Evolutionary conservation across 2,797 vertebrate species (phyloP).

Genomic region (Gallinago stenura): DNA sequence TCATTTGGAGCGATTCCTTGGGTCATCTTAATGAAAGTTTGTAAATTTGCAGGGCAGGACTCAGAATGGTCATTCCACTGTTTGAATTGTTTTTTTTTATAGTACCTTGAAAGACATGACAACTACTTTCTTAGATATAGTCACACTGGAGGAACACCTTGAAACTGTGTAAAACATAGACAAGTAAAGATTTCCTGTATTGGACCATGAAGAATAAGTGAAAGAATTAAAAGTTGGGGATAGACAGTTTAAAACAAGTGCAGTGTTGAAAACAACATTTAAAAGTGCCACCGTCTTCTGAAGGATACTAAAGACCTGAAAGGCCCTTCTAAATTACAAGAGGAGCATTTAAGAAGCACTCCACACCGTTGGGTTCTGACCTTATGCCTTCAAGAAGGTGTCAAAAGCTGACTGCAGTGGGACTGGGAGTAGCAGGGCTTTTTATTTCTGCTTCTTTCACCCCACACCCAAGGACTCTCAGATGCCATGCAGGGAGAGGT

Average conservation of each 20-base stretch:
- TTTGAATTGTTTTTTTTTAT: neutral
- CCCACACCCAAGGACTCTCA: neutral
- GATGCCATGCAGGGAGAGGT: neutral
- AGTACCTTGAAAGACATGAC: neutral
- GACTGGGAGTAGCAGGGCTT: neutral
- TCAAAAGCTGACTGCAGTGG: neutral
- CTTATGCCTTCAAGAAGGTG: neutral
- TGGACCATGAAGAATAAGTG: neutral
- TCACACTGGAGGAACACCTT: neutral
- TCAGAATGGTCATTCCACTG: neutral
- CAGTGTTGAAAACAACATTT: neutral
- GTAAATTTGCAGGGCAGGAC: neutral
- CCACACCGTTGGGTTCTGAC: neutral
- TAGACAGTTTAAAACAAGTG: neutral
- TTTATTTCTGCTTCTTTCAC: conserved; percentile 5
- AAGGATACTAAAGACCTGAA: neutral
- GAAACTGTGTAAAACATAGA: neutral
- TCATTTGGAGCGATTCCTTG: neutral
- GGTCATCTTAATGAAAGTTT: neutral
- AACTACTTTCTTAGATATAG: neutral
- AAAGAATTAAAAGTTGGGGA: neutral
- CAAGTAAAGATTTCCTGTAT: neutral
- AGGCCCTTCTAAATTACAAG: neutral
- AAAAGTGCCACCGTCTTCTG: neutral
- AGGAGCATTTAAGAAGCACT: neutral